Conservation (phyloP, 2,888 invertebrate species). For the Acheta domesticus region DNA sequence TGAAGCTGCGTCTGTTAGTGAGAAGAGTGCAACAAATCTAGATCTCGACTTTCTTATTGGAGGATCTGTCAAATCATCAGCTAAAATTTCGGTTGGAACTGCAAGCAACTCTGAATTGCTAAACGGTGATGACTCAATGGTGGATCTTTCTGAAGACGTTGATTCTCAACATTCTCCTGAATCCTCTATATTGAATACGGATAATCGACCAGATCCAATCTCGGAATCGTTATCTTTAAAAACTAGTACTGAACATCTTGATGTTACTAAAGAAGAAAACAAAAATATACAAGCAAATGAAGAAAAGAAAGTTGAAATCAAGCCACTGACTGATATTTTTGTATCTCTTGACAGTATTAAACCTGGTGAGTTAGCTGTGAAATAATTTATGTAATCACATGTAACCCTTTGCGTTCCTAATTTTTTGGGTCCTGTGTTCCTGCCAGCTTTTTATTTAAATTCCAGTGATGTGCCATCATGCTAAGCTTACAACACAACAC, state of each 20-base stretch:
- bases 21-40: slow-evolving; percentile 40
- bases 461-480: too few relatives aligned
- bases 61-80: slow-evolving; percentile 42
- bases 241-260: slow-evolving; percentile 32
- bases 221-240: slow-evolving; percentile 41
- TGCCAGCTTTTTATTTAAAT: slow-evolving; percentile 11
- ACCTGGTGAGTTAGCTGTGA: slow-evolving; percentile 54
- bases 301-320: slow-evolving; percentile 48
- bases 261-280: slow-evolving; percentile 37
- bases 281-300: slow-evolving; percentile 21
- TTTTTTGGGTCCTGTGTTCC: too few relatives aligned
- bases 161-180: background rate
- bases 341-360: slow-evolving; percentile 73
- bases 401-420: background rate
- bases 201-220: background rate
- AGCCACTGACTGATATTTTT: slow-evolving; percentile 64
- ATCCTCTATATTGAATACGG: background rate
- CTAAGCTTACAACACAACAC: too few relatives aligned
- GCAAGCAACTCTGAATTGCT: slow-evolving; percentile 33
- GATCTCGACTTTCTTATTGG: slow-evolving; percentile 55
- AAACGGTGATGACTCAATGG: slow-evolving; percentile 55
- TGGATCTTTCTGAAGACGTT: slow-evolving; percentile 54
- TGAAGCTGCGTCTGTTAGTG: background rate
- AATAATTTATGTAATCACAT: background rate
- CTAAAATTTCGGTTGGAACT: background rate